These are phyloP conservation scores for Sabellastarte sp. DNA, from an alignment of 2,888 invertebrate genomes.

Conservation along the genomic window DNA sequence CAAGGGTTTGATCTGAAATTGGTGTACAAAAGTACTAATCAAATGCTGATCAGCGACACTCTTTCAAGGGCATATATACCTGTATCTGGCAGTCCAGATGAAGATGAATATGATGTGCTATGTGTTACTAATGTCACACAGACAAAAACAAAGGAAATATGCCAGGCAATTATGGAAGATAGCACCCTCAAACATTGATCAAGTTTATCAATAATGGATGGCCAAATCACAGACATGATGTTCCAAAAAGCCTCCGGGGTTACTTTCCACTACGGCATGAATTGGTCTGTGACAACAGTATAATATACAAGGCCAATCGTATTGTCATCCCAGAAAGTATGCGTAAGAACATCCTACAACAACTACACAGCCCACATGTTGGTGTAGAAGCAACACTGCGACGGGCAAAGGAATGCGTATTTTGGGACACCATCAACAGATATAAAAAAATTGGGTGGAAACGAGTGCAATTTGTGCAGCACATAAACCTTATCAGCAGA, in stretches of 20 bases:
- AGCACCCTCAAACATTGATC: too few relatives aligned
- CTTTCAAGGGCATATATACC: conserved; percentile 19
- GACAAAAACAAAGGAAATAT: background rate
- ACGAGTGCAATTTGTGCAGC: too few relatives aligned
- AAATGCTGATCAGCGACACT: conserved; percentile 27
- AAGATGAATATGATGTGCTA: too few relatives aligned
- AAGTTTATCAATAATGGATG: conserved; percentile 18
- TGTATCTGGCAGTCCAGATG: too few relatives aligned
- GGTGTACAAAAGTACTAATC: conserved; percentile 21
- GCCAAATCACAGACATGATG: too few relatives aligned
- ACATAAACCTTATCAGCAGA: background rate
- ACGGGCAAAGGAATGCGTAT: conserved; percentile 4
- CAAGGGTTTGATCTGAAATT: conserved; percentile 26
- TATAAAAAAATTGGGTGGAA: background rate
- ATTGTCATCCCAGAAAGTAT: conserved; percentile 16
- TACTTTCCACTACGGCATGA: too few relatives aligned
- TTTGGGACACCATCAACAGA: background rate
- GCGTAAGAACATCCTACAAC: conserved; percentile 4
- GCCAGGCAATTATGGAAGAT: background rate
- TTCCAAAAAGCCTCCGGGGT: too few relatives aligned
- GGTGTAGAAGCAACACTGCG: conserved; percentile 7
- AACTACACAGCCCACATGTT: conserved; percentile 4
- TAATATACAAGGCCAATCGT: too few relatives aligned
- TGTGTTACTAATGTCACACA: too few relatives aligned
- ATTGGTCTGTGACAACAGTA: too few relatives aligned